Percentiles rank a stretch among this genome's conserved stretches.
phyloP scores from a whole-genome alignment of 2,888 invertebrate species.

The Cantharis nigra region DNA sequence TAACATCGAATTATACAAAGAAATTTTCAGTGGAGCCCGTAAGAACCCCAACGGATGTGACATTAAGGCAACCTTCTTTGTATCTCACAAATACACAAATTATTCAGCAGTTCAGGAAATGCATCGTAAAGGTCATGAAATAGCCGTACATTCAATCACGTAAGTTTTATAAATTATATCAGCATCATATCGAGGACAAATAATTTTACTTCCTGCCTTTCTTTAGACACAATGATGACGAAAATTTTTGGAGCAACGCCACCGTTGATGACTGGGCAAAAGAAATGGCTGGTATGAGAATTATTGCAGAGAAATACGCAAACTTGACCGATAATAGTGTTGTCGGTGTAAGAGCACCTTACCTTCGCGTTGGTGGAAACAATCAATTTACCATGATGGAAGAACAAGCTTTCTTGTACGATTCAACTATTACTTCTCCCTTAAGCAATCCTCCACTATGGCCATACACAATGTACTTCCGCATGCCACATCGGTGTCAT shows the following conservation, averaged over 20 bases:
- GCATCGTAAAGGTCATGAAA: constrained; percentile 89
- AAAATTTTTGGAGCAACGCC: constrained; percentile 91
- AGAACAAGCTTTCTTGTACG: constrained; percentile 92
- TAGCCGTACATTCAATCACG: constrained; percentile 93
- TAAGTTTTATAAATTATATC: constrained; percentile 60
- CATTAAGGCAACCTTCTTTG: constrained; percentile 90
- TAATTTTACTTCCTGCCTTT: not conserved
- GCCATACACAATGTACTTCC: constrained; percentile 98
- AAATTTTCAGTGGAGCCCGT: constrained; percentile 86
- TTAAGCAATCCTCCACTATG: constrained; percentile 90
- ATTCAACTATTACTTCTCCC: constrained; percentile 92
- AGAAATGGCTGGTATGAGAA: constrained; percentile 93
- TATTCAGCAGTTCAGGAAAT: constrained; percentile 92
- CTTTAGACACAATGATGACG: constrained; percentile 84
- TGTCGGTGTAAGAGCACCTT: constrained; percentile 88
- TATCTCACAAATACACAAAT: constrained; percentile 92
- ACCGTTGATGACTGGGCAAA: constrained; percentile 92
- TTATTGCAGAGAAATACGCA: constrained; percentile 86
- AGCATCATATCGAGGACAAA: not conserved
- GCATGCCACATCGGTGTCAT: constrained; percentile 93
- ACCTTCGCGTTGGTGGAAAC: constrained; percentile 90
- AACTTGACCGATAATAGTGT: constrained; percentile 90
- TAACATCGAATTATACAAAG: constrained; percentile 91
- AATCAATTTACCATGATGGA: constrained; percentile 98
- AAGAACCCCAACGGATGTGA: constrained; percentile 93